Evolutionary conservation across 2,888 invertebrate species (phyloP), one percentile per base, ranked within the genome.

Genomic region (Sinopyrophorus schimmeli): DNA sequence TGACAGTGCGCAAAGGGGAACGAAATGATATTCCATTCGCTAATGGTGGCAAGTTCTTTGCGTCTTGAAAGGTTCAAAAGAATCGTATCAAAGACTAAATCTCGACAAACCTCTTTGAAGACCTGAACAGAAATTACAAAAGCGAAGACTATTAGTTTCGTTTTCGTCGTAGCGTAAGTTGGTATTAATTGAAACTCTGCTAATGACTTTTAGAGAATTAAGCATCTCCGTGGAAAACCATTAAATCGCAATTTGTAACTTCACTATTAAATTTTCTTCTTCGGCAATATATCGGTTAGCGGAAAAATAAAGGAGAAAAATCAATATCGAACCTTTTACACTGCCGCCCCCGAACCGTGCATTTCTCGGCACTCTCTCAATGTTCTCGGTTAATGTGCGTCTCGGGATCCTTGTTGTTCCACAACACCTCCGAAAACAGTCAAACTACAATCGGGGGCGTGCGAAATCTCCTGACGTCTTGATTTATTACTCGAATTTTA

Each of bases 401-500:
- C 53, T 44, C 49, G 55, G 52, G 55, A 55, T 37, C 48, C 46
- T 34, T 54, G 53, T 47, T 49, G 38, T 48, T 49, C 53, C 39
- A 48, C 51, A 56, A 58, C 56, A 58, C 58, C 58, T 58, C 48
- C 41, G 55, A 57, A 60, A 65, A 60, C 55, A 60, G 57, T 64
- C 57, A 58, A 59, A 57, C 57, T 55, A 57, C 61, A 64, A 61
- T 59, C 49, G 55, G 53, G 57, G 64, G 61, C 57, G 63, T 60
- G 55, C 47, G 41, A 51, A 46, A 34, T 37, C n/a, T n/a, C 49
- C 41, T 60, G 64, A 65, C 65, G 52, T 58, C 60, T 62, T 66
- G 65, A 66, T 66, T 63, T 65, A 66, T 63, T 57, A 53, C 58
- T 51, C 50, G 55, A 64, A 66, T 66, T 65, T 66, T 62, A 65